Evolutionary conservation across 2,888 invertebrate genomes (phyloP).

Genomic region (Eupithecia centaureata): DNA sequence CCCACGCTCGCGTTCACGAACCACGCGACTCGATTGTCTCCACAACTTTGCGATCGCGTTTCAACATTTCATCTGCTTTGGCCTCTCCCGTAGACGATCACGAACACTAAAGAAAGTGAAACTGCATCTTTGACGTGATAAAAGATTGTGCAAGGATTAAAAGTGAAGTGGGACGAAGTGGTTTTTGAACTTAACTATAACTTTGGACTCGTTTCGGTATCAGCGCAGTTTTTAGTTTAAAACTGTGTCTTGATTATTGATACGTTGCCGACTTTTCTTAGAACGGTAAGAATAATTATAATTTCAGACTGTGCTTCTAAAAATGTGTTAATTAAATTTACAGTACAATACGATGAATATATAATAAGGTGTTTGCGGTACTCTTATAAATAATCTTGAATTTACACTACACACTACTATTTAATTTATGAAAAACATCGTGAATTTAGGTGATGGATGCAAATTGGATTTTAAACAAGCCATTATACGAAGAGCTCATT

Average conservation of each 20-base stretch:
- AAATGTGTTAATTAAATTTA: constrained; percentile 6
- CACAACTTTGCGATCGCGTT: constrained; percentile 76
- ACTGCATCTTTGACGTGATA: constrained; percentile 67
- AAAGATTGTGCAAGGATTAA: constrained; percentile 68
- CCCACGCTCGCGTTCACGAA: constrained; percentile 49
- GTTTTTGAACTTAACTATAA: constrained; percentile 58
- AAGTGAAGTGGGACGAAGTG: constrained; percentile 63
- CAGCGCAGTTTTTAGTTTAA: constrained; percentile 74
- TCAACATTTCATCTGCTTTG: constrained; percentile 58
- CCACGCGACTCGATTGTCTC: constrained; percentile 57
- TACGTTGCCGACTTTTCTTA: constrained; percentile 56
- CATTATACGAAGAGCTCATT: constrained; percentile 54
- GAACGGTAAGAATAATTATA: constrained; percentile 65
- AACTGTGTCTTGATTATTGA: constrained; percentile 80
- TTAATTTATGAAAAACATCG: no score
- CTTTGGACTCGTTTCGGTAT: constrained; percentile 75
- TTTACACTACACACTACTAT: no score
- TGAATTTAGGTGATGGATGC: constrained; percentile 59
- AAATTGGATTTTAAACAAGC: constrained; percentile 67
- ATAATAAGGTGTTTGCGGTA: constrained; percentile 41
- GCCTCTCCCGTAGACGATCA: constrained; percentile 67
- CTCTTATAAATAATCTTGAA: constrained; percentile 40
- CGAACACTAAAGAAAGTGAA: constrained; percentile 74
- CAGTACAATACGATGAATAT: constrained; percentile 19
- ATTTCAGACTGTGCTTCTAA: neutral